A percentile compares a stretch with the other conserved stretches of the same genome.
Evolutionary conservation across 2,888 invertebrate species (phyloP).

Genomic region (Heliconius erato): DNA sequence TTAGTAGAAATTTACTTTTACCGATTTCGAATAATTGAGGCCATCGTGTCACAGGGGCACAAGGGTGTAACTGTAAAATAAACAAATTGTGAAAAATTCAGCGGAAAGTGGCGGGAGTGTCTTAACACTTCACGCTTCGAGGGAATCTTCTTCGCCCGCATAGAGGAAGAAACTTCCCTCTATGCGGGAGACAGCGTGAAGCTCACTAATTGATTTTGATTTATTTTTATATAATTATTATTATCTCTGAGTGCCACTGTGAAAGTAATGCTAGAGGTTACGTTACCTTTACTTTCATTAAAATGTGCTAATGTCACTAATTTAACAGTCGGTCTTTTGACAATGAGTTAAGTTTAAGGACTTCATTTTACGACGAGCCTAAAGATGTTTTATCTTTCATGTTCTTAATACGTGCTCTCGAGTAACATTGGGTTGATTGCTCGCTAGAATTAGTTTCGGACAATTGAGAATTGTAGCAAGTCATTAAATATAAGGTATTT

Average conservation of each 20-base stretch:
- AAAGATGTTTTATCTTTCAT: constrained; percentile 45
- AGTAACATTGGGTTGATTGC: constrained; percentile 48
- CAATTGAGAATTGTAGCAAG: constrained; percentile 10
- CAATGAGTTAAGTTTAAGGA: constrained; percentile 45
- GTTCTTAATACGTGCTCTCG: constrained; percentile 46
- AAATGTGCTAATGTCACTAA: constrained; percentile 9
- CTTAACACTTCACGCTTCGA: too few relatives aligned
- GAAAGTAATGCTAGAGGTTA: not conserved
- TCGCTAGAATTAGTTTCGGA: constrained; percentile 38
- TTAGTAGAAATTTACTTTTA: too few relatives aligned
- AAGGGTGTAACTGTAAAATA: too few relatives aligned
- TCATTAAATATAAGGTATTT: not conserved
- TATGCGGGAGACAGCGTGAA: too few relatives aligned
- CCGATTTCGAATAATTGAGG: too few relatives aligned
- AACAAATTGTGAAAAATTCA: too few relatives aligned
- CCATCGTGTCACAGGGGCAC: too few relatives aligned
- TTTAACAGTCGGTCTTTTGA: constrained; percentile 17
- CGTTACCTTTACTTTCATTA: constrained; percentile 10
- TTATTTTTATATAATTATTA: not conserved
- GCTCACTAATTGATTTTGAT: too few relatives aligned
- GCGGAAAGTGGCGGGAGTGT: too few relatives aligned
- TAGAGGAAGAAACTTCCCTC: too few relatives aligned
- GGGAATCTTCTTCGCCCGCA: too few relatives aligned
- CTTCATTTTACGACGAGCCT: constrained; percentile 42
- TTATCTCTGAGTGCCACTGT: not conserved